Percentiles rank a stretch among this genome's conserved stretches.
Evolutionary conservation across 1,140 invertebrate genomes (phyloP).

Genomic region (Drosophila punjabiensis): DNA sequence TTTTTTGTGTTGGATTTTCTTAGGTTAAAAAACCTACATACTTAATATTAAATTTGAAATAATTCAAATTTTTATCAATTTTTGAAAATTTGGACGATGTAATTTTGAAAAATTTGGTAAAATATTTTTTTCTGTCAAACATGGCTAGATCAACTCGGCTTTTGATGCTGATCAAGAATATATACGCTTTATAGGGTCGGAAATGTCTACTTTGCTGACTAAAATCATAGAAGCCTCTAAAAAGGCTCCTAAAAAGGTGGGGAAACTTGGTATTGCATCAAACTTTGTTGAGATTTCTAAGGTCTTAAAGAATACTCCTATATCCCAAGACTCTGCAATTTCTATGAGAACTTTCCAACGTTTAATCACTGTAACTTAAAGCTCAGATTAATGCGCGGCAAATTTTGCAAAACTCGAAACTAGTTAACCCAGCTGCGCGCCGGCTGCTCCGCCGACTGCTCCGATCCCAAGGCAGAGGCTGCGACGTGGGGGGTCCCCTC

Average conservation of each 20-base stretch:
- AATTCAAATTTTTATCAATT: not conserved
- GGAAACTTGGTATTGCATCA: too few species aligned
- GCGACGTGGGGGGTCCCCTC: slow-evolving; percentile 4
- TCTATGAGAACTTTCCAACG: not conserved
- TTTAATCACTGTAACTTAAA: slow-evolving; percentile 25
- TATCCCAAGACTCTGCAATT: not conserved
- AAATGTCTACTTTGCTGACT: not conserved
- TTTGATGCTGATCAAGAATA: not conserved
- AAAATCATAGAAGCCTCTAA: too few species aligned
- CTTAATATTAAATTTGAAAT: not conserved
- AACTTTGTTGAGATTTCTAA: not conserved
- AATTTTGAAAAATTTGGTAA: too few species aligned
- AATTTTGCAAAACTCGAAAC: slow-evolving; percentile 53
- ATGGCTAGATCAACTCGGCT: not conserved
- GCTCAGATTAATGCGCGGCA: slow-evolving; percentile 46
- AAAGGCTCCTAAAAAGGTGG: too few species aligned
- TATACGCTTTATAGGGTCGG: not conserved
- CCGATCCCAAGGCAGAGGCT: not conserved
- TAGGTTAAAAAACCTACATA: not conserved
- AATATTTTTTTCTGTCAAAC: not conserved
- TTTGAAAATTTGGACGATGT: not conserved
- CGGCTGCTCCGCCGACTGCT: slow-evolving; percentile 2
- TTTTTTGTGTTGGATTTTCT: not conserved
- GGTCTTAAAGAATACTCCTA: fast-evolving
- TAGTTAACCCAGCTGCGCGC: slow-evolving; percentile 48